Base-by-base conservation (phyloP, 2,113 vertebrate genomes). In the Trichomycterus rosablanca region DNA sequence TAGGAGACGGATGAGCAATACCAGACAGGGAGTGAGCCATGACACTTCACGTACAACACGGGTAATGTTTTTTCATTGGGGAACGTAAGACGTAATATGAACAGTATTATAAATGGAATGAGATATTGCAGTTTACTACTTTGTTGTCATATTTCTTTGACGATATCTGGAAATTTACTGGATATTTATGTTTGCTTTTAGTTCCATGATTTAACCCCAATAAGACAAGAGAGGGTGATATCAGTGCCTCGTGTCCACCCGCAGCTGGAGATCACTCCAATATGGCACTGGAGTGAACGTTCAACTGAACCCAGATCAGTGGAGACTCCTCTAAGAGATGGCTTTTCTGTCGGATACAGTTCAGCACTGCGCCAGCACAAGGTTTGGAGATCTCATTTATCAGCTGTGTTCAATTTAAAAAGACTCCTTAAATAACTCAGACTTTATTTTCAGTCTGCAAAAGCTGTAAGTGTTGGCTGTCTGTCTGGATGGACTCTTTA, bases 141-240 rank as follows among this genome's bases (percentile, higher is more conserved):
- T 30, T 4, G 26, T 4, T 30, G 26, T 30, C 3, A 30, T 4
- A 30, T 30, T 30, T 30, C 26, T 4, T 4, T 4, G 26, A 3
- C 3, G 26, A 30, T 30, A 4, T 30, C 7, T 4, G 3, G 7
- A 7, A 30, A 7, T 30, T 30, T 30, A 30, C 26, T 30, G 26
- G 26, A 7, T 30, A 7, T 30, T 7, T 30, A 30, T 30, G 3
- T 44, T 42, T 15, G 49, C 32, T 16, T 0, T 46, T 66, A 81
- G 81, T 80, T 85, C 62, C 81, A 90, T 64, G 73, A 75, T 51
- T 49, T 86, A 51, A 79, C 72, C 54, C 75, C 81, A 49, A 40
- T 81, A 46, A 71, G 68, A 14, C 32, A 75, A 24, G 82, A 83
- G 76, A 63, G 75, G 64, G 26, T 32, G 68, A 66, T 49, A 39